A percentile compares a stretch with the other conserved stretches of the same genome.
These are phyloP conservation scores for Lithophane semibrunnea DNA, from an alignment of 2,888 invertebrate genomes.

Conservation along the genomic window DNA sequence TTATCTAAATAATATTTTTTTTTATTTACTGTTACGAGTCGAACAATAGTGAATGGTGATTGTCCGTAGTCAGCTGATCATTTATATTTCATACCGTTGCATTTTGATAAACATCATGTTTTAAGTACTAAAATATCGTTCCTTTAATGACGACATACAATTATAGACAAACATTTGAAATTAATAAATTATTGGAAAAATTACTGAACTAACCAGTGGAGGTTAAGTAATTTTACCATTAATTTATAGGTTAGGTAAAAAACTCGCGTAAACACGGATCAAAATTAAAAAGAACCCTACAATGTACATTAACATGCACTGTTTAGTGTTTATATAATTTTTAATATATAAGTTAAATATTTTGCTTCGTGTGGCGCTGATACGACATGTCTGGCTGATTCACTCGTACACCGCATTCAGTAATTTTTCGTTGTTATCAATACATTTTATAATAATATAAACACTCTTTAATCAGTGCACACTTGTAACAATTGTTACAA, in stretches of 20 bases:
- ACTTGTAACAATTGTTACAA: constrained; percentile 28
- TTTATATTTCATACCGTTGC: constrained; percentile 21
- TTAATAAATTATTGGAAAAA: not conserved
- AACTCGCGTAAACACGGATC: not conserved
- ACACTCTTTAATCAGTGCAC: constrained; percentile 54
- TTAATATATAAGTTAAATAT: constrained; percentile 55
- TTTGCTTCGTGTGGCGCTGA: constrained; percentile 50
- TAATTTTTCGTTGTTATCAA: constrained; percentile 55
- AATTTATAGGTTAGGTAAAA: no score
- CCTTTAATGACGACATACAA: not conserved
- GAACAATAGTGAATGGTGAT: constrained; percentile 50
- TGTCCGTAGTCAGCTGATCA: constrained; percentile 31
- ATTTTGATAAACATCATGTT: constrained; percentile 29
- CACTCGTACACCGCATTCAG: constrained; percentile 47
- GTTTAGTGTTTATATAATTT: constrained; percentile 34
- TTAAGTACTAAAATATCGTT: not conserved
- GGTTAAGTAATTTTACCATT: not conserved
- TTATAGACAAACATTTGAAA: not conserved
- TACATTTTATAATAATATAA: constrained; percentile 59
- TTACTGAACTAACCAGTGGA: not conserved
- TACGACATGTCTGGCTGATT: constrained; percentile 63
- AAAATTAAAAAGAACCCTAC: constrained; percentile 11
- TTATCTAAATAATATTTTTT: constrained; percentile 39
- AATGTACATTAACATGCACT: constrained; percentile 13
- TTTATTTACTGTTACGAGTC: constrained; percentile 48